Evolutionary conservation across 2,113 vertebrate genomes (phyloP), one percentile per base, ranked within the genome.

Genomic region (Rhabdomys dilectus): DNA sequence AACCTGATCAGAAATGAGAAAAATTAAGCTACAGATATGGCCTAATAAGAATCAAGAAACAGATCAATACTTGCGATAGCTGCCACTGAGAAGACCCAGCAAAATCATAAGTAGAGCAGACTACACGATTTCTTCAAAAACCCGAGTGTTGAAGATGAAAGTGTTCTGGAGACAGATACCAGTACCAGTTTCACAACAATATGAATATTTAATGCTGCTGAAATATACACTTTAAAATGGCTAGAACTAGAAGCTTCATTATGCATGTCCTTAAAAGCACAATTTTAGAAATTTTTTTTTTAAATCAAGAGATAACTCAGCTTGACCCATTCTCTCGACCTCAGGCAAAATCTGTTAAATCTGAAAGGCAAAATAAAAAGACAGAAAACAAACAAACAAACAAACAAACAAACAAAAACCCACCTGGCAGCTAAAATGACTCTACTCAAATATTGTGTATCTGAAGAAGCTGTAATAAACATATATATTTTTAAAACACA

Each of bases 251-350:
- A 58, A 82, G 58, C 86, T 90, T 82, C 77, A 58, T 84, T 70
- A 58, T 42, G 34, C 68, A 34, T 88, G 39, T 72, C 45, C 34
- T 84, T 94, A 68, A 82, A 75, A 75, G 16, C 34, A 76, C n/a
- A 87, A 24, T 62, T 81, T 87, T 78, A 39, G 39, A 64, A 48
- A 29, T 19, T 7, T 66, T 73, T 90, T 53, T 7, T 3, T 42
- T 31, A 53, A 93, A 64, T 89, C 16, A 94, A 60, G 51, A 88
- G 13, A 31, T 96, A 94, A 64, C 16, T 89, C 48, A 94, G n/a
- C 7, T 86, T 93, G 29, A 56, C 17, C 10, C 53, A 3, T 93
- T 95, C 42, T 88, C 6, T 94, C 48, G 45, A n/a, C 51, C 48
- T 70, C 81, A 68, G 21, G 26, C 26, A 64, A 62, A 80, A 80